These are phyloP conservation scores for Meandrina meandrites DNA, from an alignment of 92 coral and sea anemone genomes.

Conservation along the genomic window DNA sequence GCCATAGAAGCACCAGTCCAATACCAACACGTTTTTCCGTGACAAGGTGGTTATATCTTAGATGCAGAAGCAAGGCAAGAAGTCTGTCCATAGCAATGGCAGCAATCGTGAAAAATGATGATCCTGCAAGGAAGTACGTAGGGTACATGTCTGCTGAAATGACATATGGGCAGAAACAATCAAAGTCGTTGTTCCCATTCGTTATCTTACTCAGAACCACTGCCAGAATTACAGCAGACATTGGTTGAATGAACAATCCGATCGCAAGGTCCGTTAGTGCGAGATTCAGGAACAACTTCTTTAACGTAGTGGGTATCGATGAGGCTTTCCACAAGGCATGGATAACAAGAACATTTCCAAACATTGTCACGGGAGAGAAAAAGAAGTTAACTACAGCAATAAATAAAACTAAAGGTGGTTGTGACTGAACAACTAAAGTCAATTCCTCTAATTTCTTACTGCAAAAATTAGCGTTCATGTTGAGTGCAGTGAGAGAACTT, in stretches of 20 bases:
- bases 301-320: constrained; percentile 21
- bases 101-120: constrained; percentile 15
- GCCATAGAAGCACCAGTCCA: constrained; percentile 18
- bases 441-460: background rate
- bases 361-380: background rate
- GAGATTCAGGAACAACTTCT: constrained; percentile 21
- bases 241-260: background rate
- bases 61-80: constrained; percentile 32
- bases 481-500: background rate
- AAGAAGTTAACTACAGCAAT: background rate
- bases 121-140: background rate
- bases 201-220: background rate
- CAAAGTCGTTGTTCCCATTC: background rate
- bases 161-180: no score
- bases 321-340: constrained; percentile 12
- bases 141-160: no score
- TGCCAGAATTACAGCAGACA: background rate
- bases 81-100: constrained; percentile 28
- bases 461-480: background rate
- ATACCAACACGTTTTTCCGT: constrained; percentile 19
- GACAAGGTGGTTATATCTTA: constrained; percentile 17
- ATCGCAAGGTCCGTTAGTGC: background rate
- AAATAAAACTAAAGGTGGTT: background rate
- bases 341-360: background rate
- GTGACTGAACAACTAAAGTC: background rate